phyloP scores from a whole-genome alignment of 1,140 invertebrate species.

The Limonius californicus region DNA sequence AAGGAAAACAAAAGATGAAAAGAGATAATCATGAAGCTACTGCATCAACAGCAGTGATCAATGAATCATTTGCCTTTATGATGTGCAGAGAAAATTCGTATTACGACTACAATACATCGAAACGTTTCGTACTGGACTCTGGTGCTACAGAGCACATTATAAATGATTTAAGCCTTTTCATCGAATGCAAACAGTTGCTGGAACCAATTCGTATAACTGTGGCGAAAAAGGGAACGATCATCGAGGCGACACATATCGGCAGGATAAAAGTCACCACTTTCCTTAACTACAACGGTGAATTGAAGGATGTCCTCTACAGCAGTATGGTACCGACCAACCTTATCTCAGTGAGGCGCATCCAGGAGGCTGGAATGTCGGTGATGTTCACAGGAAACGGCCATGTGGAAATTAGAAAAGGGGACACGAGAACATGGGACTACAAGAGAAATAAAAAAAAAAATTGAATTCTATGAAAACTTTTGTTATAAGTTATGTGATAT shows the following conservation, averaged over 20 bases:
- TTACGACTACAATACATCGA: no score
- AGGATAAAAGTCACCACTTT: not conserved
- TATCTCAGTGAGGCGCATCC: not conserved
- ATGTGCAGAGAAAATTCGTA: no score
- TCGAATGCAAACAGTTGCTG: not conserved
- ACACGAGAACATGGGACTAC: no score
- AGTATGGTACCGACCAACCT: not conserved
- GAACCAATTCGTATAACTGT: not conserved
- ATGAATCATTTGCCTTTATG: no score
- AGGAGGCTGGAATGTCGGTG: not conserved
- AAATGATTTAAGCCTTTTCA: not conserved
- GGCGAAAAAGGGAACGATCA: not conserved
- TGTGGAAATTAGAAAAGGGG: not conserved
- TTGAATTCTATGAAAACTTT: no score
- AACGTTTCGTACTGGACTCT: not conserved
- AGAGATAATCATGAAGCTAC: no score
- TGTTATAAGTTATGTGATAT: no score
- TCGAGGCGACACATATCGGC: not conserved
- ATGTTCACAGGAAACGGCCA: not conserved
- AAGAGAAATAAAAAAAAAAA: no score
- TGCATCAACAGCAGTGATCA: no score
- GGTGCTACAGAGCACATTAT: not conserved
- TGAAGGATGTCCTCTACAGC: not conserved
- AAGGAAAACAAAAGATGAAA: no score
- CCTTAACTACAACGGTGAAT: not conserved